Percentiles rank a stretch among this genome's conserved stretches.
These are phyloP conservation scores for Stylophora pistillata DNA, from an alignment of 64 coral and sea anemone species.

Conservation along the genomic window DNA sequence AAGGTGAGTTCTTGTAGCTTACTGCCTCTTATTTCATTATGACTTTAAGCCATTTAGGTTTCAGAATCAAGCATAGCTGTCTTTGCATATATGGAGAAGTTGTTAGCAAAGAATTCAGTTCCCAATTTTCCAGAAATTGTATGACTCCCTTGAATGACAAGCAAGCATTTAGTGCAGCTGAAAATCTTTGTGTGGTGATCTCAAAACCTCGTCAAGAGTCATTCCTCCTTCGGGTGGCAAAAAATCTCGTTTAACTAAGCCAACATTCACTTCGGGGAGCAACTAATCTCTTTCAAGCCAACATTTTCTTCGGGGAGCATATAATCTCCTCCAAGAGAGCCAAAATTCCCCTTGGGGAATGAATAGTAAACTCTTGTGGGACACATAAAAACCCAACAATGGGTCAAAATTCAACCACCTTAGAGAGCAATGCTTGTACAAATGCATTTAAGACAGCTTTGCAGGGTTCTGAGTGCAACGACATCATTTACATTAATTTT, in stretches of 20 bases:
- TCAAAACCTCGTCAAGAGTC: background rate
- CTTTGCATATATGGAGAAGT: conserved; percentile 30
- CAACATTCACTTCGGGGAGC: conserved; percentile 35
- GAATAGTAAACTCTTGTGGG: conserved; percentile 6
- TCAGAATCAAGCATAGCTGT: conserved; percentile 25
- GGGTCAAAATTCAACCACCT: conserved; percentile 13
- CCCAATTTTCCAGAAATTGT: conserved; percentile 28
- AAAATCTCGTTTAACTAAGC: conserved; percentile 22
- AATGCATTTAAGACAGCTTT: conserved; percentile 7
- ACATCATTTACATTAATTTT: conserved; percentile 1
- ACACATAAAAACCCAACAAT: background rate
- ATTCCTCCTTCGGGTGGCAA: conserved; percentile 10
- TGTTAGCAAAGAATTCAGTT: conserved; percentile 34
- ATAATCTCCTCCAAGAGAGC: too few species aligned
- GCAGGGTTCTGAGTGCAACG: conserved; percentile 1
- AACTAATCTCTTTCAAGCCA: conserved; percentile 28
- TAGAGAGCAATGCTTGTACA: background rate
- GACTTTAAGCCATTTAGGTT: conserved; percentile 5
- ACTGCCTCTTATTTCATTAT: conserved; percentile 5
- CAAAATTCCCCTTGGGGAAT: conserved; percentile 2
- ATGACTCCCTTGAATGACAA: background rate
- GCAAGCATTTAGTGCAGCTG: background rate
- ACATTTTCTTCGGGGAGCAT: too few species aligned
- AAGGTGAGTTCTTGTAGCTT: too few species aligned
- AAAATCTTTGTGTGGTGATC: background rate